Conservation (phyloP, 2,888 invertebrate species). For the Trypoxylon attenuatum region DNA sequence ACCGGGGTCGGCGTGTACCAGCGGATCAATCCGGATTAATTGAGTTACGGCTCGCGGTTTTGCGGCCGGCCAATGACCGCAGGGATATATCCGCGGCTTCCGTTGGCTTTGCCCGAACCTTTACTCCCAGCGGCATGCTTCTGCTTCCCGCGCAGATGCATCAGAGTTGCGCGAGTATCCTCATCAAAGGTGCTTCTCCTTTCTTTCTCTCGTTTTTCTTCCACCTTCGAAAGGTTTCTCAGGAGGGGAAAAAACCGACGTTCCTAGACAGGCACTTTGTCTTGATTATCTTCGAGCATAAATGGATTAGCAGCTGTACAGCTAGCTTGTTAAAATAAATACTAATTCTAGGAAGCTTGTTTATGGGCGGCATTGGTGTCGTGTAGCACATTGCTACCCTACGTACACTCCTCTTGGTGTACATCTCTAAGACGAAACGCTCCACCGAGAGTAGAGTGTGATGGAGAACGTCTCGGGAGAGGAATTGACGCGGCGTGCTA, state of each 20-base stretch:
- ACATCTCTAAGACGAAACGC: no score
- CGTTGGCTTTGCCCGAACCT: slow-evolving; percentile 31
- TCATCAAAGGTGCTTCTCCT: background rate
- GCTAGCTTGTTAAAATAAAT: background rate
- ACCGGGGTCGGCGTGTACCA: slow-evolving; percentile 24
- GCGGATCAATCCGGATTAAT: slow-evolving; percentile 72
- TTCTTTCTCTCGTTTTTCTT: background rate
- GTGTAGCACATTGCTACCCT: no score
- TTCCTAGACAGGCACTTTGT: background rate
- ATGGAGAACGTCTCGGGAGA: no score
- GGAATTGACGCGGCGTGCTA: no score
- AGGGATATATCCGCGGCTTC: slow-evolving; percentile 63
- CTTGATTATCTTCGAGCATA: background rate
- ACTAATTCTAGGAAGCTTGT: background rate
- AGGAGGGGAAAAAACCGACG: background rate
- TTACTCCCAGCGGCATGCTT: background rate
- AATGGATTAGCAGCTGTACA: background rate
- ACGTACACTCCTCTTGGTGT: no score
- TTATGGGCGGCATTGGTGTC: background rate
- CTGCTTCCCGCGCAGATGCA: slow-evolving; percentile 18
- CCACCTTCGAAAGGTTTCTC: background rate
- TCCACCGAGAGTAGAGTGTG: no score
- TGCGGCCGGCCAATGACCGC: slow-evolving; percentile 64
- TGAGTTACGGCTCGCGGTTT: slow-evolving; percentile 72
- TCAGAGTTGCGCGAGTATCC: background rate